Evolutionary conservation across 2,113 vertebrate genomes (phyloP), one percentile per base, ranked within the genome.

Genomic region (Silurus asotus): DNA sequence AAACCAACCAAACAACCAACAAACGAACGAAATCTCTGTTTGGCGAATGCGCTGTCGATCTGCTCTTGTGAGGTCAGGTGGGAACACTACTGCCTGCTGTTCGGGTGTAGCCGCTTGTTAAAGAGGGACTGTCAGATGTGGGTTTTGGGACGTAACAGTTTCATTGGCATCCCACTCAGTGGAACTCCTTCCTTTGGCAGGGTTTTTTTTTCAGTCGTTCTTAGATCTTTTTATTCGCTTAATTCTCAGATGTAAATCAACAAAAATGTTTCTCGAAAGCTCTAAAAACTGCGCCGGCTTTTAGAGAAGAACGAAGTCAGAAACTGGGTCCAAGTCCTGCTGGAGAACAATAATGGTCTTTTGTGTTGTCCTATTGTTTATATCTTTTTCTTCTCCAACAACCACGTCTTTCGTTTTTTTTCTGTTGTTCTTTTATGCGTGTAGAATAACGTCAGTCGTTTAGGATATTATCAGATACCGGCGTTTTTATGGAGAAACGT

Each of bases 171-270:
- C 95, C 97, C 96, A 96, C 95, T 95, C 91, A 95, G 96, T 95
- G 96, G 96, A 97, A 95, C 93, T 96, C 95, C 95, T 96, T 97
- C 96, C 96, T 98, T 97, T 98, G 97, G 97, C 97, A 96, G 97
- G 97, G 96, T 95, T 96, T 96, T 37, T 37, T 37, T 37, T 37
- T 37, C 37, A 37, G 95, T 95, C 94, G 96, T 95, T 95, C 95
- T 95, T 95, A 93, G 93, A 95, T 95, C 95, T 92, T 90, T 91
- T 89, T 92, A 37, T 37, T 37, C 37, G 37, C 37, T 37, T 37
- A 37, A 37, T 37, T 37, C 37, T 89, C 5, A 48, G 83, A 88
- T 92, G 88, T 86, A 89, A 86, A 88, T 91, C 91, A 93, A 95
- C 87, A 92, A 92, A 91, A 88, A 87, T 82, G 61, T 84, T 80